Evolutionary conservation across 2,888 invertebrate species (phyloP), one percentile per base, ranked within the genome.

Genomic region (Chloromyia formosa): DNA sequence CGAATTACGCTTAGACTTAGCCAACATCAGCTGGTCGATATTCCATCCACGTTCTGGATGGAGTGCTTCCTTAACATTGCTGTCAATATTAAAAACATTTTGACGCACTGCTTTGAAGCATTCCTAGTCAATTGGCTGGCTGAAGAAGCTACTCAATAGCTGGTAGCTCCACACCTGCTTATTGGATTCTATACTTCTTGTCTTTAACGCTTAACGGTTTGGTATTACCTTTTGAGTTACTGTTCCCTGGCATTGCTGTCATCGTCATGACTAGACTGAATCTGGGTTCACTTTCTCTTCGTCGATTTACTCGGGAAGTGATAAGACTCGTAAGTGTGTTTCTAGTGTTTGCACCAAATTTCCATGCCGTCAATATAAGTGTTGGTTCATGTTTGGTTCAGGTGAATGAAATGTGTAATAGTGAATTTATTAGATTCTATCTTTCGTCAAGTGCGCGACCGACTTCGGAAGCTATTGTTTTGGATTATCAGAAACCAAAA

Each of bases 321-420:
- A 3, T n/a, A 49, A 3, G 14, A 49, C n/a, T 62, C 12, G 40
- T 62, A 40, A 49, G 45, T 45, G 66, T 66, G 66, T 66, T 66
- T 49, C 56, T 71, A 40, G 56, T 56, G 56, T 9, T 56, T 16
- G 42, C 35, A 14, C 71, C 71, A 18, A 56, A 71, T 56, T 35
- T 40, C 20, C 10, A 16, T 16, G 71, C 61, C 1, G 73, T 78
- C 10, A 78, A 79, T 75, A 56, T 79, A 40, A 79, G 78, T 23
- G 74, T 80, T 7, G 81, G 80, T 18, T 78, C 80, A 12, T 81
- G 81, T 75, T 75, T 79, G n/a, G 76, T 81, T 62, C 79, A 80
- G 74, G 80, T 79, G 66, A 77, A 78, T 20, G 79, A 79, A 58
- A 79, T 78, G 68, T 81, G 81, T 75, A 78, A 77, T 35, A 78